Evolutionary conservation across 2,113 vertebrate genomes (phyloP).

Genomic region (Equus przewalskii): DNA sequence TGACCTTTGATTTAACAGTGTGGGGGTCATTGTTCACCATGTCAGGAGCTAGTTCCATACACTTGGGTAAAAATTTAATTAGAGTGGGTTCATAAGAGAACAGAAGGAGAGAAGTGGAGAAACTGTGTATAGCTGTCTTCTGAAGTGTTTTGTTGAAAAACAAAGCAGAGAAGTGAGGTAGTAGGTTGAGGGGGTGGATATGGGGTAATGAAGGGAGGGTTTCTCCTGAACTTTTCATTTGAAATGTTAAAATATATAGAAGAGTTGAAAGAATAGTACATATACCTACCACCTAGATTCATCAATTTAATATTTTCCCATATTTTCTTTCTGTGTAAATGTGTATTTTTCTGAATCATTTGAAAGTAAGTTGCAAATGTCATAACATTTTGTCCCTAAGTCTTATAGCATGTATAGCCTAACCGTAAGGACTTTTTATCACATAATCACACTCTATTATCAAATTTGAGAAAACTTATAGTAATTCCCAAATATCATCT

Average conservation of each 20-base stretch:
- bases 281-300: background rate
- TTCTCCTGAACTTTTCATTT: background rate
- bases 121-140: background rate
- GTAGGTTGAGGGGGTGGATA: background rate
- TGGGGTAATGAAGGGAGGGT: background rate
- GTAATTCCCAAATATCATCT: conserved; percentile 22
- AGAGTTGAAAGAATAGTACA: background rate
- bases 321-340: conserved; percentile 51
- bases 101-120: background rate
- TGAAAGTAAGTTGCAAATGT: conserved; percentile 39
- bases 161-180: background rate
- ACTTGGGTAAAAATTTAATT: background rate
- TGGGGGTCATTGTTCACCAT: background rate
- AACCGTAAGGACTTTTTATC: conserved; percentile 5
- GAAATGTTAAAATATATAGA: background rate
- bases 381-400: background rate
- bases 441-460: background rate
- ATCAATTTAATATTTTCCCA: conserved; percentile 22
- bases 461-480: conserved; percentile 28
- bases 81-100: background rate
- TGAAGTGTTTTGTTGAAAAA: conserved; percentile 45
- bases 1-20: background rate
- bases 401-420: background rate
- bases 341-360: conserved; percentile 40
- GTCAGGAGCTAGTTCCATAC: background rate